These are phyloP conservation scores for Hyposmocoma kahamanoa DNA, from an alignment of 1,140 invertebrate genomes.

Conservation along the genomic window DNA sequence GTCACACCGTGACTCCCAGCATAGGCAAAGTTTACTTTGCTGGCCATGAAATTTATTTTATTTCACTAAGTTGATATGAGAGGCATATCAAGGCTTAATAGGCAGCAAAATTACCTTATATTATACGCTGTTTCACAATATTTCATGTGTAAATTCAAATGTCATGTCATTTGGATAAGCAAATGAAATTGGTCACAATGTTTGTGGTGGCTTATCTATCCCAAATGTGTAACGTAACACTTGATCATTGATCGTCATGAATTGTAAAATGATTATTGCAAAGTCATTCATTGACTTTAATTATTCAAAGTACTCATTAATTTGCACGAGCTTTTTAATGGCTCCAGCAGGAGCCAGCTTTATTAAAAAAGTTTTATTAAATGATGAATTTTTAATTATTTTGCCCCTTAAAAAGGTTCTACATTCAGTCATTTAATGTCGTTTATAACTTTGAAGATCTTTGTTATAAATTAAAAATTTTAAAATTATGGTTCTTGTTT, in stretches of 20 bases:
- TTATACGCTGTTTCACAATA: slow-evolving; percentile 19
- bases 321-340: slow-evolving; percentile 34
- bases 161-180: slow-evolving; percentile 11
- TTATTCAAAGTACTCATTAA: slow-evolving; percentile 37
- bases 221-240: not conserved
- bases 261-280: slow-evolving; percentile 16
- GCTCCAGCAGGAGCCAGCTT: slow-evolving; percentile 7
- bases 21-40: slow-evolving; percentile 22
- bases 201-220: slow-evolving; percentile 17
- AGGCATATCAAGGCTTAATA: not conserved
- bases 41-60: slow-evolving; percentile 12
- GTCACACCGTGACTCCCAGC: slow-evolving; percentile 25
- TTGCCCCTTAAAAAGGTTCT: too few species aligned
- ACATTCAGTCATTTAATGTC: too few species aligned
- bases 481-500: too few species aligned
- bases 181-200: slow-evolving; percentile 19
- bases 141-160: slow-evolving; percentile 26
- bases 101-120: slow-evolving; percentile 14
- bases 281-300: slow-evolving; percentile 36
- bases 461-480: too few species aligned
- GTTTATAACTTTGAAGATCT: too few species aligned
- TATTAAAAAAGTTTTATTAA: slow-evolving; percentile 17
- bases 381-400: too few species aligned
- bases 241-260: slow-evolving; percentile 15
- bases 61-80: not conserved